phyloP scores from a whole-genome alignment of 2,797 vertebrate genomes.

The Lepilemur ruficaudatus region DNA sequence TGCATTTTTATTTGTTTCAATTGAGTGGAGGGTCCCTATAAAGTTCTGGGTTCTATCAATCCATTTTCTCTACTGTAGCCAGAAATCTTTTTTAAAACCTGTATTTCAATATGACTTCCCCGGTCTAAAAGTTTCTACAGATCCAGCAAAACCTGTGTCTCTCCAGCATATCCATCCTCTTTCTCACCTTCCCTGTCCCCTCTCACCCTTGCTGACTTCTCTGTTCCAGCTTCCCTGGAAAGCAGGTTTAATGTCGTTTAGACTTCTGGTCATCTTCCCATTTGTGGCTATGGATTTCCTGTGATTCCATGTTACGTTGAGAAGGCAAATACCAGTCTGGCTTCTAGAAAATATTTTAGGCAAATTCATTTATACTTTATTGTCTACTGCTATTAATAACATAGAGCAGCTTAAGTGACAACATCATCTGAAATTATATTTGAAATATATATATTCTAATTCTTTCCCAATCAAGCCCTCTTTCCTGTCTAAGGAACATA shows the following conservation, averaged over 20 bases:
- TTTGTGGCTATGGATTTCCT: neutral
- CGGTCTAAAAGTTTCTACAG: neutral
- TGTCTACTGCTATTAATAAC: neutral
- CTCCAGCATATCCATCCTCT: neutral
- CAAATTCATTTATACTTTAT: neutral
- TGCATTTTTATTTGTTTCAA: neutral
- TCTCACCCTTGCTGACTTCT: neutral
- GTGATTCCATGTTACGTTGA: neutral
- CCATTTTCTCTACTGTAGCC: neutral
- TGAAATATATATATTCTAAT: neutral
- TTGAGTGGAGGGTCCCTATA: neutral
- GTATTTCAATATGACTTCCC: neutral
- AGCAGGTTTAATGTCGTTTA: neutral
- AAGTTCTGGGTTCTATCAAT: neutral
- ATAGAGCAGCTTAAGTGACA: neutral
- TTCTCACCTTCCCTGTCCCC: neutral
- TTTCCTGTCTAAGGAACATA: neutral
- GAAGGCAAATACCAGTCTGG: neutral
- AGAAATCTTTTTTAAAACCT: neutral
- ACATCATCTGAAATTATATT: neutral
- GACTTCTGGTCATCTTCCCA: neutral
- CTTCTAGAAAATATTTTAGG: neutral
- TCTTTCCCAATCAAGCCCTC: neutral
- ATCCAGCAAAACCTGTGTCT: neutral
- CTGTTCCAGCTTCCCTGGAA: neutral